Evolutionary conservation across 2,113 vertebrate genomes (phyloP).

Genomic region (Anseranas semipalmata): DNA sequence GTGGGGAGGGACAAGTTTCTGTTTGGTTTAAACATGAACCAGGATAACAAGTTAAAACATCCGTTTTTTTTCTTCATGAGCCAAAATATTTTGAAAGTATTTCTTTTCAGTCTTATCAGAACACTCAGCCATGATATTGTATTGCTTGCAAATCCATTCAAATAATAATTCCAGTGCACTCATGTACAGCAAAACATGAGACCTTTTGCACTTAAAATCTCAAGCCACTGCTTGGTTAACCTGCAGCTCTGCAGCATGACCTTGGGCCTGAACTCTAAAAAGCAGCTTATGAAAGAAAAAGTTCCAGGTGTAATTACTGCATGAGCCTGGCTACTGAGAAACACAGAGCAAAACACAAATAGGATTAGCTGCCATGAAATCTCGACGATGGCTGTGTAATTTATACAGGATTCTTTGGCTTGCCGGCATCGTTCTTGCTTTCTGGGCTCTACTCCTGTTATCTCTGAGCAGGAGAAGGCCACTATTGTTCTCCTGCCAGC

Average conservation of each 20-base stretch:
- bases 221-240: neutral
- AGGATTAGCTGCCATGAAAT: conserved; percentile 46
- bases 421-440: neutral
- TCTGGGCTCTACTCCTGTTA: neutral
- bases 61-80: neutral
- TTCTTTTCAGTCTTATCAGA: neutral
- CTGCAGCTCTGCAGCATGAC: neutral
- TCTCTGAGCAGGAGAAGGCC: conserved; percentile 2
- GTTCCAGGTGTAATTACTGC: neutral
- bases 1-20: neutral
- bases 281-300: neutral
- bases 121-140: neutral
- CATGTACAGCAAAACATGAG: neutral
- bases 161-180: neutral
- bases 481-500: conserved; percentile 14
- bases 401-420: conserved; percentile 17
- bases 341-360: conserved; percentile 22
- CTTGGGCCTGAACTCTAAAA: neutral
- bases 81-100: neutral
- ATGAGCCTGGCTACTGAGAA: neutral
- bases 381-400: neutral
- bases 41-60: neutral
- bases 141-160: neutral
- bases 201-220: neutral
- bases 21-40: neutral